These are phyloP conservation scores for Meteorus sp. DNA, from an alignment of 1,140 invertebrate species.

Conservation along the genomic window DNA sequence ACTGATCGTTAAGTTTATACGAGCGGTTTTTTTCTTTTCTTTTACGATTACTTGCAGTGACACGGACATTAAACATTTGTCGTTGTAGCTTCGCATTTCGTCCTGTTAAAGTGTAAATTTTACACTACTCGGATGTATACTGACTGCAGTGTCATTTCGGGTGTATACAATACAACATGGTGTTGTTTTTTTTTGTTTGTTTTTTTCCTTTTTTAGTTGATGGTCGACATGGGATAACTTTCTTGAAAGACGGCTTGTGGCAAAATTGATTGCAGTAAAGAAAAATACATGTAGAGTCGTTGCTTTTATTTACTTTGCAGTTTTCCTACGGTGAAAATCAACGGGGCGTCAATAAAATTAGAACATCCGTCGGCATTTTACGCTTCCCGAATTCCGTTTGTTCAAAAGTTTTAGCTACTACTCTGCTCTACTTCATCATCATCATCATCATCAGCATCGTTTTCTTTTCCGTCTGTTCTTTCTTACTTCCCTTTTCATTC, in stretches of 20 bases:
- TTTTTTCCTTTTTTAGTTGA: no score
- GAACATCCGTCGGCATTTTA: background rate
- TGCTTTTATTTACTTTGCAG: slow-evolving; percentile 11
- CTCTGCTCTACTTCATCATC: no score
- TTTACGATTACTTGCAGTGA: slow-evolving; percentile 28
- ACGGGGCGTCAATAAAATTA: slow-evolving; percentile 15
- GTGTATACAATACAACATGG: background rate
- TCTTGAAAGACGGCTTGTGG: background rate
- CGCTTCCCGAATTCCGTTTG: background rate
- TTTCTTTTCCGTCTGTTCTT: slow-evolving; percentile 1
- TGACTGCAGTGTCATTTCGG: background rate
- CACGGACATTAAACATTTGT: slow-evolving; percentile 26
- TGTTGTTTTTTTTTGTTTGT: slow-evolving; percentile 6
- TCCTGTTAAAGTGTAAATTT: slow-evolving; percentile 23
- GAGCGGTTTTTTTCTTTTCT: no score
- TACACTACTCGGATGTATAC: background rate
- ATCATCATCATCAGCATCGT: no score
- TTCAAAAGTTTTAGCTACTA: slow-evolving; percentile 9
- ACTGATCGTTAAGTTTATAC: slow-evolving; percentile 30
- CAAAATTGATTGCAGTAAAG: slow-evolving; percentile 9
- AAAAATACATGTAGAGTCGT: slow-evolving; percentile 5
- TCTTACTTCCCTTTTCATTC: background rate
- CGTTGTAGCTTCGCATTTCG: slow-evolving; percentile 7
- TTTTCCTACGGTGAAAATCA: background rate
- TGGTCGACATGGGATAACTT: background rate